Base-by-base conservation (phyloP, 2,888 invertebrate genomes). In the Sarcophaga subvicina region DNA sequence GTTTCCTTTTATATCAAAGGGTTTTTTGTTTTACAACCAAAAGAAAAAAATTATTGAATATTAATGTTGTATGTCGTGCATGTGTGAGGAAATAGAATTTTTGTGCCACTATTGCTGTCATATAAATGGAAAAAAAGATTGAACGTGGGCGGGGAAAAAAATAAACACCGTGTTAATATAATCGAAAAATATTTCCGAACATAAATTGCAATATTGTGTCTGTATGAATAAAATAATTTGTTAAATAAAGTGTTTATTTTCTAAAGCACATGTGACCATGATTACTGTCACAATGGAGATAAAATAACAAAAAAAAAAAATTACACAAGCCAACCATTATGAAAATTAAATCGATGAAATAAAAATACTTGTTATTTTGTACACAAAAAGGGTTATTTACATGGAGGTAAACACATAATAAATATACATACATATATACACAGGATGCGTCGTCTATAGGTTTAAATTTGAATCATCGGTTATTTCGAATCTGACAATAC, bases 171-270 rank as follows among this genome's bases (percentile, higher is more conserved):
- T 20, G 22, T 10, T 60, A 60, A 66, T 47, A 60, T 64, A 49
- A 76, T n/a, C 4, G 49, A 76, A 27, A 82, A 70, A 64, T 20
- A 49, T 63, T 3, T 20, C 76, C 59, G 49, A 47, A 22, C 66
- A 77, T 77, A 66, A 59, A 64, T 66, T n/a, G 59, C 47, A 49
- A 25, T 25, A 11, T 11, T 37, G 11, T 49, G 17, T 73, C 37
- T 1, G 37, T n/a, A 75, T 82, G 82, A 82, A 82, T 86, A 82
- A 66, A 60, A 81, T 78, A 63, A 25, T 37, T 73, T 69, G 71
- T 80, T 80, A 49, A 79, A 75, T 70, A 62, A 60, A 73, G 63
- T 82, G 63, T 76, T 82, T 76, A 76, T 76, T 70, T 59, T 59
- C 25, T 8, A 47, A 54, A 70, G 54, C 69, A 76, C 25, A 70